phyloP scores from a whole-genome alignment of 92 coral and sea anemone genomes.

The Palythoa grandiflora region DNA sequence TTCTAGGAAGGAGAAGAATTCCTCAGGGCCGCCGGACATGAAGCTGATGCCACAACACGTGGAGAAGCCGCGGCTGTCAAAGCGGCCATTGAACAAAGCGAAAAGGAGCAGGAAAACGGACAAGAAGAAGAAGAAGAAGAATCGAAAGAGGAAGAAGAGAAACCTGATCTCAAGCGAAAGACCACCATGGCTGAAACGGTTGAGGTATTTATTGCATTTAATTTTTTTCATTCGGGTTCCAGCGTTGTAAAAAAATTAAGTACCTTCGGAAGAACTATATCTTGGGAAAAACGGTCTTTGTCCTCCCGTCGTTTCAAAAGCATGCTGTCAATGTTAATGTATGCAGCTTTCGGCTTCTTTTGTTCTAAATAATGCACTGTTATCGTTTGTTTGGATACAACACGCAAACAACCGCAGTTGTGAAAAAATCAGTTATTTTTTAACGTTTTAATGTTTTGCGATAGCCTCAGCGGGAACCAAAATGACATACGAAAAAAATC shows the following conservation, averaged over 20 bases:
- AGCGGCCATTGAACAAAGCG: constrained; percentile 84
- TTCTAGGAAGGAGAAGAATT: constrained; percentile 95
- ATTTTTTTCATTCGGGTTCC: neutral
- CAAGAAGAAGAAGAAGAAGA: neutral
- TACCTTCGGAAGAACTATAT: neutral
- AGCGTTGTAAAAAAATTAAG: neutral
- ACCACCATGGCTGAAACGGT: constrained; percentile 87
- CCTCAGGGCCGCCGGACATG: constrained; percentile 82
- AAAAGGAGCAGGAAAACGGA: constrained; percentile 73
- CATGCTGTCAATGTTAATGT: constrained; percentile 32
- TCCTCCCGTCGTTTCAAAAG: constrained; percentile 1
- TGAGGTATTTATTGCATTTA: constrained; percentile 61
- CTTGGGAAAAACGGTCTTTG: constrained; percentile 21
- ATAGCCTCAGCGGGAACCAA: neutral
- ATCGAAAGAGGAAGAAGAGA: constrained; percentile 78
- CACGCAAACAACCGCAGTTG: constrained; percentile 11
- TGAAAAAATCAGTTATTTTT: neutral
- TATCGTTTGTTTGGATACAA: neutral
- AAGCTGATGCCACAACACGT: constrained; percentile 90
- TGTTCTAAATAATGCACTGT: neutral
- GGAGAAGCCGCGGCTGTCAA: constrained; percentile 88
- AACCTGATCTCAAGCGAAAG: constrained; percentile 93
- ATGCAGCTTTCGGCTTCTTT: constrained; percentile 34
- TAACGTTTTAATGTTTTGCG: neutral
- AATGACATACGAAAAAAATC: too few relatives aligned